phyloP scores from a whole-genome alignment of 2,797 vertebrate species.

The Pteronotus mesoamericanus region DNA sequence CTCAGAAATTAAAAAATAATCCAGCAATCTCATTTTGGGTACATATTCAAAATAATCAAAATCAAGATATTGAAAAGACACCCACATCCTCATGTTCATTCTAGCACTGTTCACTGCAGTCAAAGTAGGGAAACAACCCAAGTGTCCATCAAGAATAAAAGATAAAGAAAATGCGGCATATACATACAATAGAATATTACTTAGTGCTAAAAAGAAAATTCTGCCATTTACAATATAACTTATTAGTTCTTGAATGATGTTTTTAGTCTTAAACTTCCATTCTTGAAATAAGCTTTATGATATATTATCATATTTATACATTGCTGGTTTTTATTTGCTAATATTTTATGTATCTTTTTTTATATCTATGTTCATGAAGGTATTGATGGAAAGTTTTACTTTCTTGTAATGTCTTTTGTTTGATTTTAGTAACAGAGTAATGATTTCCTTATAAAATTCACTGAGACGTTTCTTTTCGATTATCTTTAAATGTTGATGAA shows the following conservation, averaged over 20 bases:
- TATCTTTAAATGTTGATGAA: background rate
- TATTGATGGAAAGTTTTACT: background rate
- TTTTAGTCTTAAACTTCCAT: background rate
- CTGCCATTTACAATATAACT: background rate
- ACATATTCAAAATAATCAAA: background rate
- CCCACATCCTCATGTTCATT: background rate
- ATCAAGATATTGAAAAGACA: background rate
- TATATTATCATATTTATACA: background rate
- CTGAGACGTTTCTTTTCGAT: background rate
- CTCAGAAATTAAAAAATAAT: background rate
- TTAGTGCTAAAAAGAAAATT: background rate
- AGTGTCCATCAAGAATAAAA: background rate
- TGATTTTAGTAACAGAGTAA: background rate
- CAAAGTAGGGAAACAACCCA: background rate
- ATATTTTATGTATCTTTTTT: background rate
- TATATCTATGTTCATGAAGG: background rate
- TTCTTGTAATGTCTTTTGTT: slow-evolving; percentile 4
- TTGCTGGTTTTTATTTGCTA: background rate
- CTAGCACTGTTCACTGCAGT: background rate
- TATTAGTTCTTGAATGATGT: background rate
- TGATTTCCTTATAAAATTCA: background rate
- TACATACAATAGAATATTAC: background rate
- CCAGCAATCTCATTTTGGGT: background rate
- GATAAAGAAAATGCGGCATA: background rate
- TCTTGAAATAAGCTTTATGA: background rate